phyloP scores from a whole-genome alignment of 2,797 vertebrate species.

The Taenioides sp. region DNA sequence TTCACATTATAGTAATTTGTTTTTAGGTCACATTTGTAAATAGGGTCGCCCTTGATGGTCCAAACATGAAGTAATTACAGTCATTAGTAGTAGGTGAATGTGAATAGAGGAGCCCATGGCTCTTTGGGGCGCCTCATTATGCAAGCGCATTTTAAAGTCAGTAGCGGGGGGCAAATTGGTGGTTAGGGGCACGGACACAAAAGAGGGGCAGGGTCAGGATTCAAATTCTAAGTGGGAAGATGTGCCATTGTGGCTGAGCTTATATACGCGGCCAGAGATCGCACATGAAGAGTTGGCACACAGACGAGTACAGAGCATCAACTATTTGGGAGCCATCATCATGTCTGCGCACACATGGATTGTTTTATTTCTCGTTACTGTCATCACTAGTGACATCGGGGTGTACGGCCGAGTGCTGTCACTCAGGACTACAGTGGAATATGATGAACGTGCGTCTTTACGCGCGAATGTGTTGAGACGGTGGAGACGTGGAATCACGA shows the following conservation, averaged over 20 bases:
- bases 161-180: constrained; percentile 68
- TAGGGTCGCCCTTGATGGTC: constrained; percentile 54
- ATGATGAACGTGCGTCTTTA: constrained; percentile 22
- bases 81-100: constrained; percentile 78
- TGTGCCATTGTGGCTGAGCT: constrained; percentile 61
- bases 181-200: constrained; percentile 69
- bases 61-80: constrained; percentile 71
- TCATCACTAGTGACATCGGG: constrained; percentile 34
- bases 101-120: constrained; percentile 65
- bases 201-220: constrained; percentile 69
- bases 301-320: constrained; percentile 12
- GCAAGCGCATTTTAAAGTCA: constrained; percentile 71
- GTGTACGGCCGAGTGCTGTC: constrained; percentile 47
- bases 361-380: constrained; percentile 43
- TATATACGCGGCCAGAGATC: constrained; percentile 49
- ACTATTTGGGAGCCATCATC: constrained; percentile 13
- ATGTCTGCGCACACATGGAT: constrained; percentile 54
- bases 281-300: constrained; percentile 14
- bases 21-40: constrained; percentile 34
- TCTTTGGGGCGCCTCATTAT: constrained; percentile 79
- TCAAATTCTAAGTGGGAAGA: constrained; percentile 71
- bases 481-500: constrained; percentile 46
- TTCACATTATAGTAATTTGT: not conserved
- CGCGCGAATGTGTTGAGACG: constrained; percentile 34
- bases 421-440: constrained; percentile 9